phyloP scores from a whole-genome alignment of 2,797 vertebrate species.

The Xyrichtys novacula region DNA sequence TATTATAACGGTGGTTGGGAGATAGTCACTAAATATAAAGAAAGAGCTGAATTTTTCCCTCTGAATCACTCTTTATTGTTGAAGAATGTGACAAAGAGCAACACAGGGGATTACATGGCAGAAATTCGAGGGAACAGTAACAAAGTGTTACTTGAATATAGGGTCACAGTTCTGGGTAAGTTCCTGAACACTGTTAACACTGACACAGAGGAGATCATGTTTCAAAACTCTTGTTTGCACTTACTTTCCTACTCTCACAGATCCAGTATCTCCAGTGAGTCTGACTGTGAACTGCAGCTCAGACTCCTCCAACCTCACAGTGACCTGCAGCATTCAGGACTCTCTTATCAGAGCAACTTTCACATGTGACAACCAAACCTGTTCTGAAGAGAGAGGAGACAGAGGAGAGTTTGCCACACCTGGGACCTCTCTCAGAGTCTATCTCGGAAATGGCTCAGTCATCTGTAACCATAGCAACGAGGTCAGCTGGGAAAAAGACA shows the following conservation, averaged over 20 bases:
- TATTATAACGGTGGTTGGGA: too few species aligned
- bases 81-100: slow-evolving; percentile 22
- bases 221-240: not conserved
- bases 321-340: slow-evolving; percentile 35
- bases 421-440: slow-evolving; percentile 22
- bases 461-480: slow-evolving; percentile 64
- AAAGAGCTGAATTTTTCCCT: too few species aligned
- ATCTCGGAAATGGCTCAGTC: slow-evolving; percentile 23
- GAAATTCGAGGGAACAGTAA: fast-evolving
- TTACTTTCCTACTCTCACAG: slow-evolving; percentile 16
- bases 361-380: not conserved
- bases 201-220: not conserved
- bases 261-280: slow-evolving; percentile 6
- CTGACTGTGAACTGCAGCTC: not conserved
- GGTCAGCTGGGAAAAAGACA: slow-evolving; percentile 23
- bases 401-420: slow-evolving; percentile 9
- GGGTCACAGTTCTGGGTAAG: slow-evolving; percentile 55
- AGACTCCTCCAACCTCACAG: slow-evolving; percentile 44
- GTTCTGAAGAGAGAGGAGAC: fast-evolving
- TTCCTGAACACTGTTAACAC: not conserved
- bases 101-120: slow-evolving; percentile 49
- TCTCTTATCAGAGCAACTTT: slow-evolving; percentile 1
- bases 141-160: fast-evolving
- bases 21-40: too few species aligned
- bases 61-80: slow-evolving; percentile 23